phyloP scores from a whole-genome alignment of 2,888 invertebrate species.

The Pheosia tremula region DNA sequence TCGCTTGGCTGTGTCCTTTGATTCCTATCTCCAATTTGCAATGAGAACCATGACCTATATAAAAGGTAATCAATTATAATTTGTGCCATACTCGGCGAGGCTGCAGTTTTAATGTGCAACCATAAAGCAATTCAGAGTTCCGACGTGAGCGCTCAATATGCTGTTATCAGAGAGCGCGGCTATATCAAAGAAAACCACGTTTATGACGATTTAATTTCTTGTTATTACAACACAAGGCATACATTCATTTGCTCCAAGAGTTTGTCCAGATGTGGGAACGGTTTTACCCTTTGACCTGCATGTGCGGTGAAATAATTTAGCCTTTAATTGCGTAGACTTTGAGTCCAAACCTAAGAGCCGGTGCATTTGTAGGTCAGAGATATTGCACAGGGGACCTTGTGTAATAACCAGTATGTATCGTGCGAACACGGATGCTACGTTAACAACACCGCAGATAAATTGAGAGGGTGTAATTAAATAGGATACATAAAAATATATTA shows the following conservation, averaged over 20 bases:
- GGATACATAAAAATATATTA: slow-evolving; percentile 30
- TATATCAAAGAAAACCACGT: slow-evolving; percentile 63
- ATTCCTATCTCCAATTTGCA: slow-evolving; percentile 60
- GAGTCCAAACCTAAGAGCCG: slow-evolving; percentile 54
- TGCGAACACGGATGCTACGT: slow-evolving; percentile 54
- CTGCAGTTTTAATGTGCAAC: slow-evolving; percentile 59
- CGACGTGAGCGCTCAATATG: slow-evolving; percentile 51
- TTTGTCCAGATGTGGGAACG: slow-evolving; percentile 60
- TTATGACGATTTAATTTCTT: slow-evolving; percentile 58
- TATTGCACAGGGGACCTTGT: slow-evolving; percentile 72
- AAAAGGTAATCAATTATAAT: slow-evolving; percentile 66
- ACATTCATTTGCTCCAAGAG: slow-evolving; percentile 51
- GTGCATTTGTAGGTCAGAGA: slow-evolving; percentile 70
- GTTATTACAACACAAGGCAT: slow-evolving; percentile 52
- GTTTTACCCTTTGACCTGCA: slow-evolving; percentile 68
- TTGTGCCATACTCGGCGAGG: slow-evolving; percentile 62
- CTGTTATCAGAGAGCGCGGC: slow-evolving; percentile 69
- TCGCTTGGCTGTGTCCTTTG: slow-evolving; percentile 48
- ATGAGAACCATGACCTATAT: slow-evolving; percentile 68
- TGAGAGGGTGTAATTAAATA: slow-evolving; percentile 31
- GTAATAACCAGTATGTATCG: slow-evolving; percentile 55
- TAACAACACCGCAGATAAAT: slow-evolving; percentile 39
- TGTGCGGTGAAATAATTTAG: slow-evolving; percentile 54
- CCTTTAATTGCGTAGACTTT: slow-evolving; percentile 54
- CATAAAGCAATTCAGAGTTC: slow-evolving; percentile 52